phyloP scores from a whole-genome alignment of 2,797 vertebrate genomes.

The Helarctos malayanus region DNA sequence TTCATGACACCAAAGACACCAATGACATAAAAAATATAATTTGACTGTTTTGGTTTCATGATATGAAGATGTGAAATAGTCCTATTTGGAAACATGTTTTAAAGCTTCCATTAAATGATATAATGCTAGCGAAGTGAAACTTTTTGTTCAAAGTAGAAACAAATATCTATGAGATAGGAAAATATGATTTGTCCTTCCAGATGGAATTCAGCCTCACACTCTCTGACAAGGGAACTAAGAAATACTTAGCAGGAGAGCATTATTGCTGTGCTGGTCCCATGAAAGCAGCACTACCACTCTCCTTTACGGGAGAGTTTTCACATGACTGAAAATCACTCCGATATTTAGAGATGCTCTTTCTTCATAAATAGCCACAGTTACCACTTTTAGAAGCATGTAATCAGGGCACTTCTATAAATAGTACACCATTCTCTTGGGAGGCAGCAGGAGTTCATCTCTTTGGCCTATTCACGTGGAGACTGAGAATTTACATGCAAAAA shows the following conservation, averaged over 20 bases:
- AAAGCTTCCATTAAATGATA: background rate
- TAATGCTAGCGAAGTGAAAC: background rate
- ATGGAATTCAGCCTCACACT: background rate
- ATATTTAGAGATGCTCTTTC: background rate
- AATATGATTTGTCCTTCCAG: background rate
- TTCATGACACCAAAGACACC: slow-evolving; percentile 11
- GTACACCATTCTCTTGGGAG: background rate
- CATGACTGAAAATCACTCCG: background rate
- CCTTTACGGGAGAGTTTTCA: background rate
- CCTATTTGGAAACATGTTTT: background rate
- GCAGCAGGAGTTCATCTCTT: background rate
- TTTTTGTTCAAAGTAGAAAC: background rate
- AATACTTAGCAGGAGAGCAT: background rate
- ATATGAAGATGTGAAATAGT: background rate
- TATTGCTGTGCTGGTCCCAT: background rate
- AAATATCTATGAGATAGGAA: background rate
- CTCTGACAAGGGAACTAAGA: background rate
- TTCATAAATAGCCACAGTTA: background rate
- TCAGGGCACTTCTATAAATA: background rate
- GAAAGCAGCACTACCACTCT: background rate
- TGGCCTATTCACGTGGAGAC: background rate
- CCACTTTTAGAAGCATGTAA: background rate
- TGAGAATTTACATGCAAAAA: background rate
- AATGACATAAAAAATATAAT: background rate
- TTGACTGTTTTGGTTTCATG: background rate